phyloP scores from a whole-genome alignment of 2,113 vertebrate genomes.

The Engraulis encrasicolus region DNA sequence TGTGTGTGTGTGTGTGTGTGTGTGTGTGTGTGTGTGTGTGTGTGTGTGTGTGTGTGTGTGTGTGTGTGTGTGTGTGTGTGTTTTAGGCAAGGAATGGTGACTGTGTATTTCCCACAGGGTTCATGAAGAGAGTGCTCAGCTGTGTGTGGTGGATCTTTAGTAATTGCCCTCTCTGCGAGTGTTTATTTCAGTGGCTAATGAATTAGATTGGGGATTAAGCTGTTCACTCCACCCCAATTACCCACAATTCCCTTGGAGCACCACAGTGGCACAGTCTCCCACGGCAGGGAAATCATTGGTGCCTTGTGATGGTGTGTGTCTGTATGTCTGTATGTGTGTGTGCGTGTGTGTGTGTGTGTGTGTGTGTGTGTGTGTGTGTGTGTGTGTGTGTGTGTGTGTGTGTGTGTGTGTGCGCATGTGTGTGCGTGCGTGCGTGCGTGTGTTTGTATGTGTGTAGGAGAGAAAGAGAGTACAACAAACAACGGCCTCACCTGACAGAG shows the following conservation, averaged over 20 bases:
- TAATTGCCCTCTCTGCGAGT: constrained; percentile 49
- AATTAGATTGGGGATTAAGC: constrained; percentile 55
- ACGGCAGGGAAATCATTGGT: not conserved
- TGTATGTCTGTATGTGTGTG: not conserved
- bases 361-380: not conserved
- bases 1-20: constrained; percentile 18
- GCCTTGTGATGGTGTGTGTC: not conserved
- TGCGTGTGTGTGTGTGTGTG: not conserved
- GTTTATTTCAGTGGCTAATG: constrained; percentile 55
- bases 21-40: not conserved
- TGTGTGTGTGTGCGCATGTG: not conserved
- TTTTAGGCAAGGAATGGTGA: constrained; percentile 38
- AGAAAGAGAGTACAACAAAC: not conserved
- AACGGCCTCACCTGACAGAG: no score
- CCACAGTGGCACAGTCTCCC: not conserved
- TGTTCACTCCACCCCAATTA: constrained; percentile 48
- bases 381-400: not conserved
- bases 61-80: constrained; percentile 20
- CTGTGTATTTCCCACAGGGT: constrained; percentile 24
- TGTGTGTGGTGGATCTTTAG: constrained; percentile 52
- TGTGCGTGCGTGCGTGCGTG: not conserved
- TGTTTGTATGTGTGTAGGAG: no score
- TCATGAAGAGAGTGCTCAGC: constrained; percentile 31
- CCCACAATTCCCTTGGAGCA: constrained; percentile 36
- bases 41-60: constrained; percentile 27